These are phyloP conservation scores for Plectropomus leopardus DNA, from an alignment of 2,113 vertebrate genomes.

Conservation along the genomic window DNA sequence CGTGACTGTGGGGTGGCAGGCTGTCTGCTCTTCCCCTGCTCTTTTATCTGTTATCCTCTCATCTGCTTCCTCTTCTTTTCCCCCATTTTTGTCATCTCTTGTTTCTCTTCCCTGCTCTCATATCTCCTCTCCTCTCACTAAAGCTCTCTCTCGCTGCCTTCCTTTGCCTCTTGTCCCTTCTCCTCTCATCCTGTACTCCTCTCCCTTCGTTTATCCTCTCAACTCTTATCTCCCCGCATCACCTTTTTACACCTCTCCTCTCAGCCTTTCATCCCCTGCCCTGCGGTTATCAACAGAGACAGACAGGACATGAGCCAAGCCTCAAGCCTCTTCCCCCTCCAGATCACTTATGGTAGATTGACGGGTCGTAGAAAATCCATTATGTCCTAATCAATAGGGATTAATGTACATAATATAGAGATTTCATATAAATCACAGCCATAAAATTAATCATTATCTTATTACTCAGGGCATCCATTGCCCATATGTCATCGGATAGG, in stretches of 20 bases:
- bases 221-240: slow-evolving; percentile 69
- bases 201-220: slow-evolving; percentile 62
- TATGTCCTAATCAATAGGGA: slow-evolving; percentile 56
- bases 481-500: slow-evolving; percentile 33
- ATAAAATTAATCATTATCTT: slow-evolving; percentile 56
- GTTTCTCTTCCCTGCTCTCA: slow-evolving; percentile 37
- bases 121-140: slow-evolving; percentile 23
- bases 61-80: slow-evolving; percentile 51
- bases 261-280: slow-evolving; percentile 58
- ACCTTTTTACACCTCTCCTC: slow-evolving; percentile 56
- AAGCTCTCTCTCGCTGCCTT: slow-evolving; percentile 18
- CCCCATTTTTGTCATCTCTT: slow-evolving; percentile 44
- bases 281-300: slow-evolving; percentile 70
- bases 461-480: slow-evolving; percentile 42
- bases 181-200: slow-evolving; percentile 40
- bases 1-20: slow-evolving; percentile 71
- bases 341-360: slow-evolving; percentile 52
- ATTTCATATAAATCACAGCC: slow-evolving; percentile 46
- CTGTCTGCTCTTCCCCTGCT: slow-evolving; percentile 63
- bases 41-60: slow-evolving; percentile 67
- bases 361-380: slow-evolving; percentile 55
- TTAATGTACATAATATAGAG: slow-evolving; percentile 45
- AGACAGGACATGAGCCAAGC: slow-evolving; percentile 53
- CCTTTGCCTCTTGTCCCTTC: slow-evolving; percentile 16
- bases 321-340: slow-evolving; percentile 36